Evolutionary conservation across 2,888 invertebrate genomes (phyloP).

Genomic region (Iphiclides podalirius): DNA sequence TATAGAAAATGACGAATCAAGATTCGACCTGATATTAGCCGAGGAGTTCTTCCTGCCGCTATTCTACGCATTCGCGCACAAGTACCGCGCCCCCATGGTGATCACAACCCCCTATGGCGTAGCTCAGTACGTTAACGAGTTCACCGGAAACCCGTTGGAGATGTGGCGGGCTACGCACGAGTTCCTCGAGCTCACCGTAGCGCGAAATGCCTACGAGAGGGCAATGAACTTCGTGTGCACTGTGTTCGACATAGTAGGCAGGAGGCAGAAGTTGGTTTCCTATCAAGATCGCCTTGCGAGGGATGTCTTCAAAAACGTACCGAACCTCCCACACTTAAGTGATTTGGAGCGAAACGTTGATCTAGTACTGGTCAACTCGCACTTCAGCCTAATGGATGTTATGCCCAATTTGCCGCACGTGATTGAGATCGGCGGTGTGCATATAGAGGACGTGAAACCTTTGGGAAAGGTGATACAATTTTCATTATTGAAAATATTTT

Average conservation of each 20-base stretch:
- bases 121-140: slow-evolving; percentile 30
- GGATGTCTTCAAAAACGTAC: slow-evolving; percentile 32
- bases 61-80: slow-evolving; percentile 39
- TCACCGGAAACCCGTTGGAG: slow-evolving; percentile 31
- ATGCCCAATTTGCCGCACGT: slow-evolving; percentile 62
- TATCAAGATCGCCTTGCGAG: slow-evolving; percentile 52
- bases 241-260: slow-evolving; percentile 16
- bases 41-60: slow-evolving; percentile 41
- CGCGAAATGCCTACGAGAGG: slow-evolving; percentile 58
- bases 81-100: slow-evolving; percentile 35
- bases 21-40: slow-evolving; percentile 39
- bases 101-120: slow-evolving; percentile 29
- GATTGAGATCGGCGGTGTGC: slow-evolving; percentile 77
- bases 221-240: slow-evolving; percentile 10
- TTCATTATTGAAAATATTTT: no score
- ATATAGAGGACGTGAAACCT: slow-evolving; percentile 58
- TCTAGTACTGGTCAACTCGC: slow-evolving; percentile 67
- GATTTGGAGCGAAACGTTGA: slow-evolving; percentile 65
- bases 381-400: slow-evolving; percentile 61
- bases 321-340: slow-evolving; percentile 50
- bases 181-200: slow-evolving; percentile 48
- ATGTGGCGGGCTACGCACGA: slow-evolving; percentile 68
- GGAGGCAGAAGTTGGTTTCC: slow-evolving; percentile 24
- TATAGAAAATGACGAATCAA: slow-evolving; percentile 30
- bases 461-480: slow-evolving; percentile 36